phyloP scores from a whole-genome alignment of 2,113 vertebrate genomes.

The Scortum barcoo region DNA sequence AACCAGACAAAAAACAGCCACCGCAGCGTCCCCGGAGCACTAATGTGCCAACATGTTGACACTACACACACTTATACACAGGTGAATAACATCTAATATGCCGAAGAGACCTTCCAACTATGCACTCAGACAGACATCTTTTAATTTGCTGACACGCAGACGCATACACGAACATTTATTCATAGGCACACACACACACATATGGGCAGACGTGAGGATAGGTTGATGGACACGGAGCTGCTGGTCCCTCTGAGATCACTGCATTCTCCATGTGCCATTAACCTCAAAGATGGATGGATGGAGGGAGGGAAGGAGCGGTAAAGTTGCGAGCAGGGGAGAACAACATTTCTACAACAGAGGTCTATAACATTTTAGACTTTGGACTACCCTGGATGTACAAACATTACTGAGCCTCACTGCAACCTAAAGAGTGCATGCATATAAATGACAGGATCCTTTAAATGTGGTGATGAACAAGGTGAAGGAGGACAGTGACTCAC shows the following conservation, averaged over 20 bases:
- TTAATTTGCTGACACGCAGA: conserved; percentile 36
- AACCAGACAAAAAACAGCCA: conserved; percentile 28
- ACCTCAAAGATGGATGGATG: conserved; percentile 66
- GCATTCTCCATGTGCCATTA: conserved; percentile 72
- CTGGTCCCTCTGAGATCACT: conserved; percentile 67
- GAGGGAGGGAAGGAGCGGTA: conserved; percentile 46
- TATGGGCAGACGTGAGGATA: conserved; percentile 48
- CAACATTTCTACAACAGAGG: no score
- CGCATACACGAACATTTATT: conserved; percentile 43
- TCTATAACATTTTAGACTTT: conserved; percentile 37
- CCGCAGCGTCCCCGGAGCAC: conserved; percentile 32
- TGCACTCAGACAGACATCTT: conserved; percentile 45
- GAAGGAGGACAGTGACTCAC: neutral
- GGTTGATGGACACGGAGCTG: conserved; percentile 60
- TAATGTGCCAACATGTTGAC: conserved; percentile 56
- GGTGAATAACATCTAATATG: conserved; percentile 1
- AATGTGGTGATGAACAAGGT: neutral
- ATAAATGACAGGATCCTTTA: neutral
- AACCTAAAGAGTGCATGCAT: neutral
- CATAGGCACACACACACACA: conserved; percentile 30
- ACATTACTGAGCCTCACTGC: conserved; percentile 1
- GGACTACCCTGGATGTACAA: neutral
- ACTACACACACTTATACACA: conserved; percentile 5
- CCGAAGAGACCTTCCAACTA: conserved; percentile 25
- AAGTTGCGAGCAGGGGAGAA: conserved; percentile 50